These are phyloP conservation scores for Macroramphosus scolopax DNA, from an alignment of 2,797 vertebrate genomes.

Conservation along the genomic window DNA sequence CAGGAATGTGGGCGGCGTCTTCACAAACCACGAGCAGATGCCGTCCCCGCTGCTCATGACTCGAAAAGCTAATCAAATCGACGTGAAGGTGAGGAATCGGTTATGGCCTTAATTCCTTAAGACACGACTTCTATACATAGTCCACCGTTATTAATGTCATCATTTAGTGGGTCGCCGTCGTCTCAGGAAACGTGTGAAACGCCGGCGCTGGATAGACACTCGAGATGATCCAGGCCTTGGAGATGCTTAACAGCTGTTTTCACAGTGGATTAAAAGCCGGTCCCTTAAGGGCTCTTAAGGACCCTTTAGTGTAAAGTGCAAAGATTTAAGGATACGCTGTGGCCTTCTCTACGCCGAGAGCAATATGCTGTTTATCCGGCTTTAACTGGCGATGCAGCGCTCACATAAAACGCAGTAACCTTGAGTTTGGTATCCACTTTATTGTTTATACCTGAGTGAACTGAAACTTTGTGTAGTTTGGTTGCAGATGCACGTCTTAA, in stretches of 20 bases:
- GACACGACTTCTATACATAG: conserved; percentile 37
- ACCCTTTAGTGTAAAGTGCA: conserved; percentile 46
- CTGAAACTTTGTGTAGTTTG: too few species aligned
- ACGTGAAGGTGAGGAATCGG: conserved; percentile 26
- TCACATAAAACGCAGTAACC: conserved; percentile 42
- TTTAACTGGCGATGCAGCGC: conserved; percentile 14
- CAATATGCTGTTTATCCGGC: conserved; percentile 21
- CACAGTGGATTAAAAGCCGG: conserved; percentile 55
- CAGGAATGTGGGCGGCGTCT: conserved; percentile 40
- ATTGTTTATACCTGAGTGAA: too few species aligned
- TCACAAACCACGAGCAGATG: conserved; percentile 9
- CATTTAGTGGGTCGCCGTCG: conserved; percentile 10
- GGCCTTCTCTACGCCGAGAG: conserved; percentile 31
- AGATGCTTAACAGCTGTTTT: conserved; percentile 69
- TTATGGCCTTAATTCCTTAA: conserved; percentile 40
- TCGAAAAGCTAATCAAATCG: conserved; percentile 30
- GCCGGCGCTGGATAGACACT: conserved; percentile 35
- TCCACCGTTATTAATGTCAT: conserved; percentile 20
- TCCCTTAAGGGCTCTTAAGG: conserved; percentile 60
- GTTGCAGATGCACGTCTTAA: too few species aligned
- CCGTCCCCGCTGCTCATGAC: conserved; percentile 14
- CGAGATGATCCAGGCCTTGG: conserved; percentile 43
- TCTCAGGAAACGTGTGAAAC: conserved; percentile 41
- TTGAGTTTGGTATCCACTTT: conserved; percentile 29
- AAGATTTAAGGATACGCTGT: conserved; percentile 32